Evolutionary conservation across 2,797 vertebrate species (phyloP).

Genomic region (Tapirus indicus): DNA sequence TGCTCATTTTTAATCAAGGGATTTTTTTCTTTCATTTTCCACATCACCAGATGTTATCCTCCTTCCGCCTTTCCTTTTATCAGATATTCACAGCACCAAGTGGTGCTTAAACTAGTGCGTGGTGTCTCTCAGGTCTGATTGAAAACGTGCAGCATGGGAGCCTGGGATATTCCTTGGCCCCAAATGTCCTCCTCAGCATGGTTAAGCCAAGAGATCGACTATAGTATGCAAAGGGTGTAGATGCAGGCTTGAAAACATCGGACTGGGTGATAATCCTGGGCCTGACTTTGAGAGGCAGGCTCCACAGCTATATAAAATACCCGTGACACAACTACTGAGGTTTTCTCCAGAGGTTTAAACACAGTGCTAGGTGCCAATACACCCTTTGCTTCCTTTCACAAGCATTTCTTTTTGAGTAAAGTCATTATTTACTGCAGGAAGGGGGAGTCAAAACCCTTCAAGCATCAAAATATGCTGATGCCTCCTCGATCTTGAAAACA

Average conservation of each 20-base stretch:
- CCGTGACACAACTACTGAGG: background rate
- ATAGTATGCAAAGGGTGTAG: background rate
- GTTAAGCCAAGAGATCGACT: background rate
- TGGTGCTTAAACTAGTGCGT: constrained; percentile 8
- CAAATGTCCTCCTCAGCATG: background rate
- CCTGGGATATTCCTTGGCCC: background rate
- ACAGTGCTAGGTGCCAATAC: background rate
- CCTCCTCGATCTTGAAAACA: background rate
- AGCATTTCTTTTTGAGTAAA: background rate
- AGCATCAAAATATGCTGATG: background rate
- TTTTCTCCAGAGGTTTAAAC: background rate
- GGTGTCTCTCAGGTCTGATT: background rate
- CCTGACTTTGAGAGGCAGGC: background rate
- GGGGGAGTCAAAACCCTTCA: background rate
- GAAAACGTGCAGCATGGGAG: background rate
- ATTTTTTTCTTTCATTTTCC: constrained; percentile 67
- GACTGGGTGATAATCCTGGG: background rate
- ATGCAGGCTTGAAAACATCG: background rate
- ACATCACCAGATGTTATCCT: constrained; percentile 42
- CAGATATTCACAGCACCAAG: constrained; percentile 18
- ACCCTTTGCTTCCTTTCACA: background rate
- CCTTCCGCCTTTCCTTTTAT: constrained; percentile 27
- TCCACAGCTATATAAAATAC: background rate
- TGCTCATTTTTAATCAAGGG: constrained; percentile 69
- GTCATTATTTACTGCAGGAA: background rate